Conservation (phyloP, 2,888 invertebrate species). For the Patella ulyssiponensis region DNA sequence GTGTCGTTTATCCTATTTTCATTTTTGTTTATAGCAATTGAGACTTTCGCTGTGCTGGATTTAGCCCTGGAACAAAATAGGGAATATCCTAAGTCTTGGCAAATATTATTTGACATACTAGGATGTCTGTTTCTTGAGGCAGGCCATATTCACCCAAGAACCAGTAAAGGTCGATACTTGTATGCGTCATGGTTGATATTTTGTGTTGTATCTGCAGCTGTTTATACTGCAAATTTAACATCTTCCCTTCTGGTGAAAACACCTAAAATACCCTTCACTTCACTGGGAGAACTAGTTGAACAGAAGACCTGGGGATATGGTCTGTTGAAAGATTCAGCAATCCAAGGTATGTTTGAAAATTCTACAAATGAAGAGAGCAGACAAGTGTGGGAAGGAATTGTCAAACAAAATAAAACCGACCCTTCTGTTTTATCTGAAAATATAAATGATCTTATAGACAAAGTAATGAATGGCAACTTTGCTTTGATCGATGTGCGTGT, state of each 20-base stretch:
- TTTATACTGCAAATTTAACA: slow-evolving; percentile 14
- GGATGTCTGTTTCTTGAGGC: slow-evolving; percentile 4
- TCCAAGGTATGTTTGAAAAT: neutral
- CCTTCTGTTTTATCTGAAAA: neutral
- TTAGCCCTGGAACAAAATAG: neutral
- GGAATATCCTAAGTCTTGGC: neutral
- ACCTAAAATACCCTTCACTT: neutral
- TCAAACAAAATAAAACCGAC: neutral
- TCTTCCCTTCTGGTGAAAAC: neutral
- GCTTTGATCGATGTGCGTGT: neutral
- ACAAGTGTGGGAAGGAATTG: neutral
- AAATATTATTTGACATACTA: slow-evolving; percentile 2
- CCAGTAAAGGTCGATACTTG: slow-evolving; percentile 14
- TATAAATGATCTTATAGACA: neutral
- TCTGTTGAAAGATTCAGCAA: neutral
- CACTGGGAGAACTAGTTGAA: neutral
- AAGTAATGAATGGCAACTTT: neutral
- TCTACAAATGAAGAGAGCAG: neutral
- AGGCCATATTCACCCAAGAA: neutral
- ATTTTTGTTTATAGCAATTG: neutral
- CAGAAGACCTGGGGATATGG: neutral
- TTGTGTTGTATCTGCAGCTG: slow-evolving; percentile 18
- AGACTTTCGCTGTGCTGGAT: neutral
- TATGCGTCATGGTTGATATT: slow-evolving; percentile 21
- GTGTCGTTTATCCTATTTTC: slow-evolving; percentile 8